Evolutionary conservation across 2,888 invertebrate species (phyloP).

Genomic region (Ernsta delagoae): DNA sequence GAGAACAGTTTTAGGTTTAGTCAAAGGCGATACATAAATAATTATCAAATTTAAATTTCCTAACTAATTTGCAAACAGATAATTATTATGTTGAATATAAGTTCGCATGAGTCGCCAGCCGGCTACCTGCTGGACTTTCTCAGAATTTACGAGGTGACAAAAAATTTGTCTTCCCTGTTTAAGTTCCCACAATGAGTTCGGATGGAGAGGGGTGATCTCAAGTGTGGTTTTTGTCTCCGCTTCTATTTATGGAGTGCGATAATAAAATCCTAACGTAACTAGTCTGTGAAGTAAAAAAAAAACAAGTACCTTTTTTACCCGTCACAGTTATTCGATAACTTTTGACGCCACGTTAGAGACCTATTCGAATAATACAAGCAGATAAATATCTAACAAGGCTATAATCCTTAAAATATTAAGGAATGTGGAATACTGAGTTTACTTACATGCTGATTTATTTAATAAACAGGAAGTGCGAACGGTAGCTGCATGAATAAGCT

Average conservation of each 20-base stretch:
- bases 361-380: too few relatives aligned
- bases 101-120: conserved; percentile 41
- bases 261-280: conserved; percentile 69
- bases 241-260: conserved; percentile 74
- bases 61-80: conserved; percentile 44
- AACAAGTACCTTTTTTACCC: conserved; percentile 15
- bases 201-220: conserved; percentile 74
- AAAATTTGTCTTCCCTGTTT: conserved; percentile 66
- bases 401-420: too few relatives aligned
- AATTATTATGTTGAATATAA: conserved; percentile 51
- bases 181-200: conserved; percentile 75
- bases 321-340: not conserved
- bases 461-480: conserved; percentile 3
- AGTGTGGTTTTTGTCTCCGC: conserved; percentile 77
- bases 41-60: not conserved
- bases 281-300: conserved; percentile 38
- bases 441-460: not conserved
- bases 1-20: too few relatives aligned
- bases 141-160: conserved; percentile 60
- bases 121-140: conserved; percentile 74
- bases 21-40: too few relatives aligned
- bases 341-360: too few relatives aligned
- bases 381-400: too few relatives aligned
- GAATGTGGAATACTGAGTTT: conserved; percentile 3
- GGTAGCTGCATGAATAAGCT: conserved; percentile 9